Percentiles rank a stretch among this genome's conserved stretches.
phyloP scores from a whole-genome alignment of 2,888 invertebrate genomes.

The Dione juno region DNA sequence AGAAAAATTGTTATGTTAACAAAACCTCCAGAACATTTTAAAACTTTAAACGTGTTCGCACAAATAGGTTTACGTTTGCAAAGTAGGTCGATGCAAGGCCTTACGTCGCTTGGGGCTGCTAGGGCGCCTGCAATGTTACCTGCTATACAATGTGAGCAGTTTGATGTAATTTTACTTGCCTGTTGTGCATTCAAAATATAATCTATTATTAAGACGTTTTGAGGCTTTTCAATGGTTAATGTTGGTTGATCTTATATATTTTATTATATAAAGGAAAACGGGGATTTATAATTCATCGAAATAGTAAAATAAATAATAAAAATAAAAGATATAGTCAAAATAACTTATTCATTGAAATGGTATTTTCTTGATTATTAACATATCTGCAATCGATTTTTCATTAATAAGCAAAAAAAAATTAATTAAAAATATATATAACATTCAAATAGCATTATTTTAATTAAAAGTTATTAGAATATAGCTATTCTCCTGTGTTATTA shows the following conservation, averaged over 20 bases:
- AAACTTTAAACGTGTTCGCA: slow-evolving; percentile 40
- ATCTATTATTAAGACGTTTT: slow-evolving; percentile 16
- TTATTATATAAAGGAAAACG: background rate
- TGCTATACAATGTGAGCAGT: slow-evolving; percentile 35
- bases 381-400: too few relatives aligned
- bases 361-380: too few relatives aligned
- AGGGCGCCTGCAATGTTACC: slow-evolving; percentile 39
- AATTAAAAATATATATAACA: too few relatives aligned
- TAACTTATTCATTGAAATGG: too few relatives aligned
- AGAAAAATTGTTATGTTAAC: slow-evolving; percentile 32
- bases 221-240: background rate
- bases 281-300: too few relatives aligned
- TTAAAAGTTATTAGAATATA: too few relatives aligned
- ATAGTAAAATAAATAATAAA: too few relatives aligned
- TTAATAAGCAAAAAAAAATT: too few relatives aligned
- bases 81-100: slow-evolving; percentile 43
- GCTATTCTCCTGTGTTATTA: too few relatives aligned
- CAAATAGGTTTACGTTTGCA: slow-evolving; percentile 40
- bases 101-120: slow-evolving; percentile 35
- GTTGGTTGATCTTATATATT: background rate
- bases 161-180: slow-evolving; percentile 33
- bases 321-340: too few relatives aligned
- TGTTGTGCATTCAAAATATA: slow-evolving; percentile 31
- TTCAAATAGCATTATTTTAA: too few relatives aligned
- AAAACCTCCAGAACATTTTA: slow-evolving; percentile 37